phyloP scores from a whole-genome alignment of 2,797 vertebrate genomes.

The Uromys caudimaculatus region DNA sequence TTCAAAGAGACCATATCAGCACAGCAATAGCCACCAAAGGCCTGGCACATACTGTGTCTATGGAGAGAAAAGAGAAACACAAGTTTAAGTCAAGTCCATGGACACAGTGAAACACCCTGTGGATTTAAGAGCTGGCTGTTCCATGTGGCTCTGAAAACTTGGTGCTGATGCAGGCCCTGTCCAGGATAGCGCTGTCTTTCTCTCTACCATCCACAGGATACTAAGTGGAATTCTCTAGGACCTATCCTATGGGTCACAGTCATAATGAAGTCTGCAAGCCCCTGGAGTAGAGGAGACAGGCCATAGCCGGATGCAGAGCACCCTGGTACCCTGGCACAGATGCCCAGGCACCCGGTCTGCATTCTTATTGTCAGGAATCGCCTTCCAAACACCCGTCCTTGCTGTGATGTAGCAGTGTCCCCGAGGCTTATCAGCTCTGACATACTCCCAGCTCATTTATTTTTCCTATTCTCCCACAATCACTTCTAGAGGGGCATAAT shows the following conservation, averaged over 20 bases:
- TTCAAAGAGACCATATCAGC: background rate
- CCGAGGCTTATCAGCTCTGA: conserved; percentile 72
- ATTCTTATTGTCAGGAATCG: background rate
- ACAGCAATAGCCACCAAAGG: background rate
- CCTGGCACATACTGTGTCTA: background rate
- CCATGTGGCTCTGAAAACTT: fast-evolving
- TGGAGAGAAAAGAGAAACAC: background rate
- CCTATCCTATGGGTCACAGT: fast-evolving
- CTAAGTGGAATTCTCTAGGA: background rate
- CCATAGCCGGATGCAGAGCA: background rate
- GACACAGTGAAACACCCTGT: fast-evolving
- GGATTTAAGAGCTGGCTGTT: fast-evolving
- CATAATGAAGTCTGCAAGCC: background rate
- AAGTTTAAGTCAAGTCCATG: background rate
- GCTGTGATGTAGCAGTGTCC: background rate
- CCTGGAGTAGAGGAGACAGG: background rate
- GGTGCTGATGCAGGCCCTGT: background rate
- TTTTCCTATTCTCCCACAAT: conserved; percentile 77
- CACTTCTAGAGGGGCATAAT: conserved; percentile 78
- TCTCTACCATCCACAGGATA: background rate
- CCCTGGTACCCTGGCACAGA: background rate
- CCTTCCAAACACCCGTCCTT: background rate
- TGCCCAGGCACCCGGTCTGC: background rate
- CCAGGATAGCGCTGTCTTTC: fast-evolving
- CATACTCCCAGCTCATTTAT: conserved; percentile 68